phyloP scores from a whole-genome alignment of 2,888 invertebrate species.

The Deroplatys truncata region DNA sequence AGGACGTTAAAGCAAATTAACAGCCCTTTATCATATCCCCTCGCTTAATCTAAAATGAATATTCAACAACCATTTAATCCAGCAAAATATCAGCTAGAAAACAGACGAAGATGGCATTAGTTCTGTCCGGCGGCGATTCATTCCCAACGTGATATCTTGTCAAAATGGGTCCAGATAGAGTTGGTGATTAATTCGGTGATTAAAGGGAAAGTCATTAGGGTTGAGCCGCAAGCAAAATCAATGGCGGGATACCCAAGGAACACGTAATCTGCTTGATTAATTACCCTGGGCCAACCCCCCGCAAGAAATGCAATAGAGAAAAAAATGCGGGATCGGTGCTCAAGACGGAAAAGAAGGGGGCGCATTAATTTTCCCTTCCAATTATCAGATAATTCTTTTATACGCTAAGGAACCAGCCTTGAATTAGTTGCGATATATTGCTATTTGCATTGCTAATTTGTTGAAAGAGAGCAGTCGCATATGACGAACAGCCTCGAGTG shows the following conservation, averaged over 20 bases:
- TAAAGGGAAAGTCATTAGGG: not conserved
- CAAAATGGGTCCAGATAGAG: not conserved
- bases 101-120: not conserved
- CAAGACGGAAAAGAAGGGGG: not conserved
- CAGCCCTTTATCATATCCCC: too few species aligned
- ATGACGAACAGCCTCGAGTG: not conserved
- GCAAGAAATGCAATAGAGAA: not conserved
- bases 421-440: not conserved
- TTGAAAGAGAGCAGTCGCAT: not conserved
- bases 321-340: not conserved
- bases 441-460: not conserved
- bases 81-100: not conserved
- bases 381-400: not conserved
- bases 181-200: not conserved
- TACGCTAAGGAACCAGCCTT: not conserved
- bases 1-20: too few species aligned
- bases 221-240: not conserved
- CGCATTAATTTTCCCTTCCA: not conserved
- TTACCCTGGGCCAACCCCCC: not conserved
- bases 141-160: not conserved
- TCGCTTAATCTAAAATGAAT: not conserved
- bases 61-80: not conserved
- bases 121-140: not conserved
- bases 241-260: not conserved
- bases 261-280: not conserved